Evolutionary conservation across 2,888 invertebrate genomes (phyloP), one percentile per base, ranked within the genome.

Genomic region (Anaspis maculata): DNA sequence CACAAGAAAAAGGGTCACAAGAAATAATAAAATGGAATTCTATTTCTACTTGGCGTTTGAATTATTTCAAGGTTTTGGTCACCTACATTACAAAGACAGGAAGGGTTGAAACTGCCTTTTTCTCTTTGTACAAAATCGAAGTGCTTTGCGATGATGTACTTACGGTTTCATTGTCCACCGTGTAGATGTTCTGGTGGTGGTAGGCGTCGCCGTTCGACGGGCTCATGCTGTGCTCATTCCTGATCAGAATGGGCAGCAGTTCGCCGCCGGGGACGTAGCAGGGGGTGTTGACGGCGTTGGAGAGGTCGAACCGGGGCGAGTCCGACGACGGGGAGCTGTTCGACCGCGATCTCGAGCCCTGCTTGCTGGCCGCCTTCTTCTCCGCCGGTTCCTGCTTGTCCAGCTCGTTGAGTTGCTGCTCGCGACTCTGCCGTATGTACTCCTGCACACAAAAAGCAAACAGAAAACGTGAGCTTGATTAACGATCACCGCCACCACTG

Each of bases 401-500:
- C 45, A 79, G 61, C 55, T 79, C 77, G 58, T 87, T 82, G 38
- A 87, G 65, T 22, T 83, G 76, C 51, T 83, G 84, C 58, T 87
- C 87, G 34, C 84, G 77, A 1, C 87, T 87, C 52, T 84, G 81
- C 3, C 83, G 72, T 52, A 86, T 79, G 61, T 80, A 78, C 49
- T 79, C 80, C 80, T 81, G 67, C 11, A 15, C n/a, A n/a, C n/a
- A n/a, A n/a, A n/a, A 67, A 10, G 12, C 9, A 10, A 24, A 5
- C 6, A 5, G 19, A 9, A 19, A 19, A 19, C 19, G 5, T n/a
- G n/a, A n/a, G n/a, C n/a, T n/a, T n/a, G n/a, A n/a, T n/a, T n/a
- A n/a, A n/a, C n/a, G n/a, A n/a, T n/a, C n/a, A n/a, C n/a, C n/a
- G n/a, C n/a, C n/a, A n/a, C n/a, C n/a, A n/a, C n/a, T n/a, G n/a